Evolutionary conservation across 2,113 vertebrate species (phyloP), one percentile per base, ranked within the genome.

Genomic region (Eulemur macaco): DNA sequence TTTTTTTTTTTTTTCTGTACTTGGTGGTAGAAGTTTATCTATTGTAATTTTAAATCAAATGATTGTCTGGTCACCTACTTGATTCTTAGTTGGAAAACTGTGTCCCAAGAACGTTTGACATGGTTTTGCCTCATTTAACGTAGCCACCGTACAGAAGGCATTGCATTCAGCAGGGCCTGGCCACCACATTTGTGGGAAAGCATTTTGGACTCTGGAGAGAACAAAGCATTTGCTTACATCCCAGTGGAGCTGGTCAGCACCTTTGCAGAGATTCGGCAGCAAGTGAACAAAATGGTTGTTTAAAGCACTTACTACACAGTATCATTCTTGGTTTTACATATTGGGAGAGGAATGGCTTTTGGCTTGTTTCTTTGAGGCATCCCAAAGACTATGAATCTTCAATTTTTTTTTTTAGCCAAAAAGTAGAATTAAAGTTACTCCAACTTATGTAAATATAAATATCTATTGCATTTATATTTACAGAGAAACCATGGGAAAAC

Each of bases 21-120:
- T 73, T 86, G 45, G 21, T 86, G 69, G 25, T 76, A 60, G 68
- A 69, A 86, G 69, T 94, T 82, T 97, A 42, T 71, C 37, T 86
- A 56, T 76, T 95, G 88, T 86, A 76, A 74, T 66, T 64, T 77
- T 60, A 66, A 93, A 42, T 68, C n/a, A n/a, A 52, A 97, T 73
- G 63, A 80, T 60, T 8, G 14, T 63, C 60, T 56, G 56, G 56
- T 94, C 20, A 63, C 42, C 50, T 81, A 37, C n/a, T 92, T 91
- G 84, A 25, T 34, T 69, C 58, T 85, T 76, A 12, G 27, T 76
- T 29, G 63, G 84, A 90, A 80, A 78, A 39, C 42, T 15, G 5
- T 88, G 52, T 87, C 50, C 20, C 12, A 34, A 64, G 80, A 89
- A 58, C 45, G 47, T 83, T 92, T 80, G 31, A 58, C 39, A 71